Evolutionary conservation across 2,888 invertebrate genomes (phyloP), one percentile per base, ranked within the genome.

Genomic region (Bursaphelenchus okinawaensis): DNA sequence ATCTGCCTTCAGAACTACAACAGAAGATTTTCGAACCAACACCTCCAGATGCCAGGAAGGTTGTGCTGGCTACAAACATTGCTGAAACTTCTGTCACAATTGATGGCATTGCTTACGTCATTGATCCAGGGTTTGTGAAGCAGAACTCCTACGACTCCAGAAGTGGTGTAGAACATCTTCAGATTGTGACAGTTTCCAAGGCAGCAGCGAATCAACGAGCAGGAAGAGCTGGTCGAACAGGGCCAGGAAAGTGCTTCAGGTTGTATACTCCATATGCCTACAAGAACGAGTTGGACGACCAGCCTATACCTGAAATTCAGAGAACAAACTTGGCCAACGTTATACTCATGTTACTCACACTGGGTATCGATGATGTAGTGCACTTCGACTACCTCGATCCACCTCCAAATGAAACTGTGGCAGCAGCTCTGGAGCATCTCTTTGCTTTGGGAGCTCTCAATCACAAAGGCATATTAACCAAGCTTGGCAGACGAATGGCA

Each of bases 101-200:
- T 75, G 96, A 98, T 83, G 96, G 96, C 78, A 98, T 98, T 71
- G 90, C 93, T 68, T 99, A 93, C 85, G 98, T 98, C 0, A 94
- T 98, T 73, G 98, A 98, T 86, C 94, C 96, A n/a, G 98, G 98
- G 0, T 99, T 95, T 86, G 92, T 93, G 55, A 98, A 98, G 84
- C 95, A 96, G 85, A 72, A 68, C 22, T 93, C 94, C 84, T 99
- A 94, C 82, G 87, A 96, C 85, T 93, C 96, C 0, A 88, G 93
- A 74, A 94, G 94, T 0, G 96, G 96, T 24, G 96, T 99, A 92
- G 96, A 98, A 83, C 94, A 94, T 75, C 87, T 99, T 66, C 91
- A 93, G 86, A 93, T 98, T 4, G 93, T 93, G n/a, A 96, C 96
- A 3, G 93, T 98, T 71, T 96, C 95, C 4, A 87, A 8, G 95